phyloP scores from a whole-genome alignment of 2,888 invertebrate genomes.

The Xestia sexstrigata region DNA sequence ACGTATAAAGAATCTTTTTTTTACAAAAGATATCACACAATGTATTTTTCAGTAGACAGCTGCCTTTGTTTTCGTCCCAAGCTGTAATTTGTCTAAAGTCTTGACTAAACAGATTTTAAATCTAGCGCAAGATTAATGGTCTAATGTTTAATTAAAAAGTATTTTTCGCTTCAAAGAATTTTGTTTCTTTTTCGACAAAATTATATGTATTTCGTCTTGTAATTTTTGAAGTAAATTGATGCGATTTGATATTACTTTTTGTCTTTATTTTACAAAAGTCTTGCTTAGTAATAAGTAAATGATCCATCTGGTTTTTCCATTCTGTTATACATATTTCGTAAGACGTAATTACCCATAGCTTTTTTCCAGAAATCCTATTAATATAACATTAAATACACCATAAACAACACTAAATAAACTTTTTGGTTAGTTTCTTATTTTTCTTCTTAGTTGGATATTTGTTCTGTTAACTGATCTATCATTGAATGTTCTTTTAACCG shows the following conservation, averaged over 20 bases:
- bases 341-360: too few relatives aligned
- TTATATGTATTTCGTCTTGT: not conserved
- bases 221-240: not conserved
- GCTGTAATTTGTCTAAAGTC: slow-evolving; percentile 27
- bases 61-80: slow-evolving; percentile 9
- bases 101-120: slow-evolving; percentile 33
- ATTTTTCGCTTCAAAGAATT: not conserved
- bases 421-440: not conserved
- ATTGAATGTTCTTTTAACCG: not conserved
- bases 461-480: not conserved
- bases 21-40: not conserved
- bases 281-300: not conserved
- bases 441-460: not conserved
- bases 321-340: not conserved
- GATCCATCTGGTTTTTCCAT: not conserved
- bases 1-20: not conserved
- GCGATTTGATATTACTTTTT: not conserved
- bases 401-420: not conserved
- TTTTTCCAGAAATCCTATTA: not conserved
- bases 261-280: not conserved
- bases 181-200: slow-evolving; percentile 7
- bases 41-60: slow-evolving; percentile 8
- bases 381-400: not conserved
- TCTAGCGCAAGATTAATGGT: slow-evolving; percentile 28
- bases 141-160: slow-evolving; percentile 38